Evolutionary conservation across 1,140 invertebrate species (phyloP), one percentile per base, ranked within the genome.

Genomic region (Trachymyrmex cornetzi): DNA sequence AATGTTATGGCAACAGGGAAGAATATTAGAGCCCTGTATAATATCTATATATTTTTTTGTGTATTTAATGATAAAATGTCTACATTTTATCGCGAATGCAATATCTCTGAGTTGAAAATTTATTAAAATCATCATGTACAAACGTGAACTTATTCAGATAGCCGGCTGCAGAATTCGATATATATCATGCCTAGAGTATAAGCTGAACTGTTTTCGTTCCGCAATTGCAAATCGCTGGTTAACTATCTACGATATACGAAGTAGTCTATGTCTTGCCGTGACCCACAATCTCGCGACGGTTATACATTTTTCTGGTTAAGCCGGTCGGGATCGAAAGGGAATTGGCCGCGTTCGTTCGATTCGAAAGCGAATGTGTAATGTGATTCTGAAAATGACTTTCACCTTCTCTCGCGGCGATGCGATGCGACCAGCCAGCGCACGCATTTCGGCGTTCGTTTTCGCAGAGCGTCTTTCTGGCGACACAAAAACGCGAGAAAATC

Each of bases 351-450:
- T 30, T 61, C 53, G 55, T 82, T 34, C 55, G 67, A 72, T 82
- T 74, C 55, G 80, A 72, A 71, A 82, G 80, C 55, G 67, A 82
- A 61, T 64, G 61, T 44, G 74, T 77, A 79, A 85, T 48, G 59
- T 38, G 74, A 66, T 22, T 85, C 59, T 67, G 50, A 85, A 85
- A 87, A 90, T 86, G 59, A 90, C 89, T 90, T 90, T 90, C 89
- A 90, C 89, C 80, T 89, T 82, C 63, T 63, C 55, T 55, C 48
- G n/a, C 14, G 22, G 22, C 27, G 16, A 66, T n/a, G 22, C 27
- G 14, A 66, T n/a, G 38, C 81, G 67, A 30, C 55, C 12, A 14
- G 6, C 59, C 1, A 38, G 79, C 24, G 71, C 30, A 27, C 44
- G 77, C 55, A n/a, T 84, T 79, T 74, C 27, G 55, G 44, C 63